These are phyloP conservation scores for Bujurquina vittata DNA, from an alignment of 2,113 vertebrate species.

Conservation along the genomic window DNA sequence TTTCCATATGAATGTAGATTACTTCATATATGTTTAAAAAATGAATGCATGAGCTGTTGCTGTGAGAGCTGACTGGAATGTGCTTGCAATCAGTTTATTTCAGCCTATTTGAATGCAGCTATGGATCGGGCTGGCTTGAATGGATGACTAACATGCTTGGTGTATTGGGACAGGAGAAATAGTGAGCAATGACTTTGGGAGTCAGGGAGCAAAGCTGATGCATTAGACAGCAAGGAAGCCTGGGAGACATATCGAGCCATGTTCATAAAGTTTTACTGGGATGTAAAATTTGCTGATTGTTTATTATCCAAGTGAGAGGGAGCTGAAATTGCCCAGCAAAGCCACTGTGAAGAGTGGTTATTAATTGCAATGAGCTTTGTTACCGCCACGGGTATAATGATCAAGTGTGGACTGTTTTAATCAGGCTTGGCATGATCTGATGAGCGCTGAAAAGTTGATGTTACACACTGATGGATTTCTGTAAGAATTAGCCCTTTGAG, in stretches of 20 bases:
- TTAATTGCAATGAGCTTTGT: conserved; percentile 58
- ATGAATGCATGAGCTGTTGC: conserved; percentile 51
- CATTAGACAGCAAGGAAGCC: conserved; percentile 26
- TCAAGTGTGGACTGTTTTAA: conserved; percentile 58
- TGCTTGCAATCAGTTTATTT: conserved; percentile 23
- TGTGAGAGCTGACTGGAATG: conserved; percentile 52
- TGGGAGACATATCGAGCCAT: neutral
- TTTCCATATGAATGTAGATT: conserved; percentile 39
- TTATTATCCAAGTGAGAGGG: conserved; percentile 55
- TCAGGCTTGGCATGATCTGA: conserved; percentile 49
- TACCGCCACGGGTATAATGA: conserved; percentile 52
- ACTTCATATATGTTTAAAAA: conserved; percentile 25
- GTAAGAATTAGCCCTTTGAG: neutral
- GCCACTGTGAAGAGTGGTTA: conserved; percentile 41
- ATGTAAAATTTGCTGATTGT: conserved; percentile 67
- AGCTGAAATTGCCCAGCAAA: conserved; percentile 53
- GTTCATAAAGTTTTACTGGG: conserved; percentile 61
- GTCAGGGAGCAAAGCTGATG: conserved; percentile 18
- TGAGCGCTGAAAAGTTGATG: conserved; percentile 45
- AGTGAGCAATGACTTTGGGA: conserved; percentile 3
- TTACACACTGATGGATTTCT: conserved; percentile 12
- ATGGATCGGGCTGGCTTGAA: conserved; percentile 13
- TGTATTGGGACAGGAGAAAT: conserved; percentile 6
- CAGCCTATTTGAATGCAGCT: conserved; percentile 36
- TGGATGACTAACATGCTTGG: conserved; percentile 40